Conservation (phyloP, 2,888 invertebrate genomes). For the Catonia carolina region DNA sequence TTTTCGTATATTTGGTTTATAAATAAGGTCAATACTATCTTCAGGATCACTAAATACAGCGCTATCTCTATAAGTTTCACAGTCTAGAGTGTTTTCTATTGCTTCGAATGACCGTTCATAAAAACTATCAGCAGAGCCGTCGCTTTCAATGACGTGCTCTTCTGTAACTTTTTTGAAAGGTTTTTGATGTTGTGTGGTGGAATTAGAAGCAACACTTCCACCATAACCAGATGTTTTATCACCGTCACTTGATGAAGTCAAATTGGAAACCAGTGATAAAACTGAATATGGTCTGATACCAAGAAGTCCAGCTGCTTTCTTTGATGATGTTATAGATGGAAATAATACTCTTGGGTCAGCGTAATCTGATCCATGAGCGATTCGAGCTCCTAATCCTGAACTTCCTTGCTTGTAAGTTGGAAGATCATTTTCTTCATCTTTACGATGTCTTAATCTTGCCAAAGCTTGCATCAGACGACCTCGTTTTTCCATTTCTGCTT, state of each 20-base stretch:
- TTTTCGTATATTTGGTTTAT: slow-evolving; percentile 34
- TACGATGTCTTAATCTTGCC: slow-evolving; percentile 40
- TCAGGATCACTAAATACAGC: slow-evolving; percentile 76
- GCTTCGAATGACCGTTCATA: slow-evolving; percentile 71
- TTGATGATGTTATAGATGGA: slow-evolving; percentile 39
- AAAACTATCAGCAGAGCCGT: slow-evolving; percentile 57
- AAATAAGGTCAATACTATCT: slow-evolving; percentile 42
- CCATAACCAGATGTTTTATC: slow-evolving; percentile 36
- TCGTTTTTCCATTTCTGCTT: slow-evolving; percentile 32
- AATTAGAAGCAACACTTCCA: slow-evolving; percentile 33
- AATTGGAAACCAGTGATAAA: slow-evolving; percentile 53
- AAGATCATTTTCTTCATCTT: slow-evolving; percentile 33
- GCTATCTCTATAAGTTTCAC: slow-evolving; percentile 67
- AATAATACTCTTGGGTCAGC: slow-evolving; percentile 70
- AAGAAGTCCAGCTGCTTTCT: slow-evolving; percentile 35
- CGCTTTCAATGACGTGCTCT: slow-evolving; percentile 40
- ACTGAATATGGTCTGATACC: slow-evolving; percentile 42
- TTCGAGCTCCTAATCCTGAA: slow-evolving; percentile 75
- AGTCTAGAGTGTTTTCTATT: slow-evolving; percentile 60
- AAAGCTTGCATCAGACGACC: slow-evolving; percentile 38
- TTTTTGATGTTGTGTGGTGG: slow-evolving; percentile 33
- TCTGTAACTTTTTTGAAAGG: slow-evolving; percentile 26
- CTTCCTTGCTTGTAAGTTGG: slow-evolving; percentile 66
- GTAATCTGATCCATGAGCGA: slow-evolving; percentile 65
- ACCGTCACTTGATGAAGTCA: slow-evolving; percentile 52